Base-by-base conservation (phyloP, 2,797 vertebrate genomes). In the Melanotaenia maccullochi region DNA sequence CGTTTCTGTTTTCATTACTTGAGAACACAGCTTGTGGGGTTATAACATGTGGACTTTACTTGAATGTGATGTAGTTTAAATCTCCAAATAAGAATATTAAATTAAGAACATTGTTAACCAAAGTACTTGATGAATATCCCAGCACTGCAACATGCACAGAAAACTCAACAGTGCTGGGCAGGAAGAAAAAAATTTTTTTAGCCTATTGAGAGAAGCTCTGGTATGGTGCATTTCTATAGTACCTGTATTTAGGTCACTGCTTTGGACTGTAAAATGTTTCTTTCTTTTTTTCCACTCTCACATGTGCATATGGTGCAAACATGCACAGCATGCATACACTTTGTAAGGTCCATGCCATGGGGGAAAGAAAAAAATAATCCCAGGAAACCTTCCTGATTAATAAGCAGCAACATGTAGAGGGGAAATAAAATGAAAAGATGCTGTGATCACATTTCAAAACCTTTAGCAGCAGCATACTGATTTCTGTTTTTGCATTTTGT, bases 211-310 rank as follows among this genome's bases (percentile, higher is more conserved):
- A n/a, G n/a, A n/a, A 54, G 68, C 72, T 75, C 51, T 38, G 65
- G 64, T 69, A 20, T 55, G 64, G 18, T 78, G 60, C 74, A 86
- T 85, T 57, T 58, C 44, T 67, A 60, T 71, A 75, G 68, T 83
- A 90, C 84, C 85, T 91, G 85, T 85, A 90, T 90, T 90, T 89
- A 90, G 92, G 92, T 92, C 92, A 91, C 51, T 0, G 65, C 84
- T 85, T 86, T 86, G 73, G 82, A 81, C 84, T 51, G 77, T 71
- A 49, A 59, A 74, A 86, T 62, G 62, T 68, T 71, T 83, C 78
- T 73, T 56, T 82, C 67, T 55, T 54, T 61, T 60, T 61, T 56
- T 25, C 25, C 25, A 47, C 47, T 49, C 40, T 12, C 18, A 9
- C 24, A 35, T 14, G 20, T n/a, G 57, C 47, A 9, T 30, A 56